Base-by-base conservation (phyloP, 1,140 invertebrate genomes). In the Drosophila biarmipes region DNA sequence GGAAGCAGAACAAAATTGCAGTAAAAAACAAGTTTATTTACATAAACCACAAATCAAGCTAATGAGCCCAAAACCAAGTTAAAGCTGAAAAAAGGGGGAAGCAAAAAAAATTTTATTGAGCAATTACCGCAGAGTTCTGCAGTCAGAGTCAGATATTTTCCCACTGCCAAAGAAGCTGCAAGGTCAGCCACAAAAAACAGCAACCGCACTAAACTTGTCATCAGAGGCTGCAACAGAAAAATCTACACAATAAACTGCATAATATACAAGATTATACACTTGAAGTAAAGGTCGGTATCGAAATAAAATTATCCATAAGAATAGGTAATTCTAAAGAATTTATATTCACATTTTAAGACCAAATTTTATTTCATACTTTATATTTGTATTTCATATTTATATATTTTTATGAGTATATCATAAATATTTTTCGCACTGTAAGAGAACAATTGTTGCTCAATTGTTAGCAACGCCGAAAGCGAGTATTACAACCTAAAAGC, bases 61-160 rank as follows among this genome's bases (percentile, higher is more conserved):
- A 80, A 85, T 79, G 57, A 73, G 75, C 37, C 12, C 38, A 27
- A 54, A 14, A 40, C 15, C 35, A 17, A 24, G 48, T 17, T 40
- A 67, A 75, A 19, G 8, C 37, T n/a, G 8, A 48, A 27, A 21
- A 51, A 56, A 43, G 31, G 15, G 12, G 35, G 34, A 35, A 40
- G 46, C 4, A 57, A 40, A 46, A 15, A 14, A 15, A 58, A 58
- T 80, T 59, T 58, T 52, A 74, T 55, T 72, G 45, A 76, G 80
- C 81, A 86, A 86, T 86, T 86, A 74, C 73, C 68, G 54, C 67
- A 69, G 45, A 49, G 63, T 78, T 86, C 73, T 78, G 34, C 43
- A 56, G 62, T 59, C 51, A n/a, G 35, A 43, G 38, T 24, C 35
- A 51, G 49, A 54, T 64, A 57, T 77, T 80, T 86, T 82, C 82